These are phyloP conservation scores for Trichechus manatus DNA, from an alignment of 2,113 vertebrate genomes.

Conservation along the genomic window DNA sequence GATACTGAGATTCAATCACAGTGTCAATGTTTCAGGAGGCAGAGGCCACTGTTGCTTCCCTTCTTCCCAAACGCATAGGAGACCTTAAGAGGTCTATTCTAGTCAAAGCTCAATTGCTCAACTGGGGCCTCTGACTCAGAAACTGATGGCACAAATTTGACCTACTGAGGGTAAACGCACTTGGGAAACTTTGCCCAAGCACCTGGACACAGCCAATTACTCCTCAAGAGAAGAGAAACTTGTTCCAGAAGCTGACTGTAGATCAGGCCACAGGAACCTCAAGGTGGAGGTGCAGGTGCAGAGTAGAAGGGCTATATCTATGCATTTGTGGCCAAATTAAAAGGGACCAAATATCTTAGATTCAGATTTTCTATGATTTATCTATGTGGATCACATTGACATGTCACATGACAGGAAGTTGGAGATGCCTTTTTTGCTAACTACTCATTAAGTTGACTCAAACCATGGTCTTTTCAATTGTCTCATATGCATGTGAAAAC, in stretches of 20 bases:
- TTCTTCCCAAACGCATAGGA: not conserved
- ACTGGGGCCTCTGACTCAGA: not conserved
- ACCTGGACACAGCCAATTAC: not conserved
- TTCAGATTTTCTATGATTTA: not conserved
- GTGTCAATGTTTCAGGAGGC: not conserved
- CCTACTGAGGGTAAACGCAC: not conserved
- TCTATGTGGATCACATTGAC: not conserved
- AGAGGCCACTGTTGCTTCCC: not conserved
- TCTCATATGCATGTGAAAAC: no score
- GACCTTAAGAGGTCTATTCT: not conserved
- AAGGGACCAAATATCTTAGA: not conserved
- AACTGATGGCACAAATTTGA: not conserved
- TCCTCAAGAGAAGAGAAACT: not conserved
- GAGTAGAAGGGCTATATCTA: not conserved
- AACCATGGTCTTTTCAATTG: no score
- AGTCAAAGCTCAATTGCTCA: not conserved
- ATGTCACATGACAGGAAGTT: not conserved
- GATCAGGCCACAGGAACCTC: not conserved
- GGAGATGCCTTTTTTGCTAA: not conserved
- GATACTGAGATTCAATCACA: not conserved
- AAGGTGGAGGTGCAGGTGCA: not conserved
- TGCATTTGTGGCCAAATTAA: not conserved
- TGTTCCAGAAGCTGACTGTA: not conserved
- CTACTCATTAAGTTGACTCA: no score
- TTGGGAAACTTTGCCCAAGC: not conserved